Percentiles rank a stretch among this genome's conserved stretches.
These are phyloP conservation scores for Tenthredo amoena DNA, from an alignment of 2,888 invertebrate genomes.

Conservation along the genomic window DNA sequence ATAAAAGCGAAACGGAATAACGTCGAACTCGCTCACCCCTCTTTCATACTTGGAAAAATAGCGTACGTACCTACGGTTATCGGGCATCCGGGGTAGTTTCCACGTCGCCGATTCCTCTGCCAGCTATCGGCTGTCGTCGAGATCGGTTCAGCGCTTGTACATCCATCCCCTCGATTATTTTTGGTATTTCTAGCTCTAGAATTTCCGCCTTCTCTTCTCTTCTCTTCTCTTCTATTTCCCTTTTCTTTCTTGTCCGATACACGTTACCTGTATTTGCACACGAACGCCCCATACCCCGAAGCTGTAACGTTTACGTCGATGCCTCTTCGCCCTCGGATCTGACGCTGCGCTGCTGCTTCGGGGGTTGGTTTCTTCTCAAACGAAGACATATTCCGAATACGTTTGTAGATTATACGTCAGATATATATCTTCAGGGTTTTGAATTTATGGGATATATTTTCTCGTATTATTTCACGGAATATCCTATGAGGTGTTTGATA, in stretches of 20 bases:
- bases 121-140: constrained; percentile 45
- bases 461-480: neutral
- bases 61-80: neutral
- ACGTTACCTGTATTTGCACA: constrained; percentile 20
- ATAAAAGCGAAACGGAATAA: constrained; percentile 9
- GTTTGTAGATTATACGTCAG: neutral
- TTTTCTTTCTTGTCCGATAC: neutral
- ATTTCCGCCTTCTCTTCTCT: neutral
- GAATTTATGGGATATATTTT: neutral
- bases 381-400: neutral
- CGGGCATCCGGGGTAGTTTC: constrained; percentile 35
- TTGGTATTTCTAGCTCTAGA: neutral
- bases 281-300: neutral
- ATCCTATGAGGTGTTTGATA: neutral
- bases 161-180: constrained; percentile 14
- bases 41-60: constrained; percentile 34
- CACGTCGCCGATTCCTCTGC: constrained; percentile 32
- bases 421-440: neutral
- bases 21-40: constrained; percentile 9
- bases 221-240: neutral
- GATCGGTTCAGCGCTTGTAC: constrained; percentile 18
- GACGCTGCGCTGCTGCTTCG: neutral
- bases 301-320: neutral
- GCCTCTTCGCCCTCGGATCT: neutral
- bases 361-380: neutral